Percentiles rank a stretch among this genome's conserved stretches.
Conservation (phyloP, 2,113 vertebrate species). For the Glareola pratincola region DNA sequence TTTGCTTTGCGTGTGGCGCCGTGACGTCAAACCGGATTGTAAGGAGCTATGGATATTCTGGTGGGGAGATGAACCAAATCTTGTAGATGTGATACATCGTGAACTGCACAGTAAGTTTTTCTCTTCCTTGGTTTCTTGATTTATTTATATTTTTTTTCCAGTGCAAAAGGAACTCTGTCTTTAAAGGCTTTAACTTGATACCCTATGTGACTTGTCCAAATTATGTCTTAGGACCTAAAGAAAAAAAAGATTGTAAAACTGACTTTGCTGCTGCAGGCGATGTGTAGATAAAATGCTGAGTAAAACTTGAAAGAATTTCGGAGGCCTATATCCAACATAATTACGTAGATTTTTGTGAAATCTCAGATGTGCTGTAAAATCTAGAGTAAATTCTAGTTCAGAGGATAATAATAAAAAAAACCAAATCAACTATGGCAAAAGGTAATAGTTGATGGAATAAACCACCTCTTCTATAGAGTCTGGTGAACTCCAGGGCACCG, state of each 20-base stretch:
- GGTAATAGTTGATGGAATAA: neutral
- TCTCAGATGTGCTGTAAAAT: neutral
- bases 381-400: neutral
- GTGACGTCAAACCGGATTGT: slow-evolving; percentile 88
- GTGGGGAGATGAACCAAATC: slow-evolving; percentile 97
- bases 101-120: slow-evolving; percentile 90
- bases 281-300: neutral
- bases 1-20: slow-evolving; percentile 95
- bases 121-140: neutral
- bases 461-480: neutral
- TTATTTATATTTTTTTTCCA: rapidly evolving
- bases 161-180: neutral
- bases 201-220: neutral
- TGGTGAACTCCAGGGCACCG: neutral
- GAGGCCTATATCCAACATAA: neutral
- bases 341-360: neutral
- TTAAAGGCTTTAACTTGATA: neutral
- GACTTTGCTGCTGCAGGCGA: neutral
- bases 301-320: neutral
- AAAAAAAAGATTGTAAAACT: neutral
- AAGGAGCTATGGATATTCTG: slow-evolving; percentile 99
- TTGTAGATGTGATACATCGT: slow-evolving; percentile 91
- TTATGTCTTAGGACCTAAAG: neutral
- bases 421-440: neutral
- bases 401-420: neutral